A percentile compares a stretch with the other conserved stretches of the same genome.
phyloP scores from a whole-genome alignment of 2,113 vertebrate species.

The Oenanthe melanoleuca region DNA sequence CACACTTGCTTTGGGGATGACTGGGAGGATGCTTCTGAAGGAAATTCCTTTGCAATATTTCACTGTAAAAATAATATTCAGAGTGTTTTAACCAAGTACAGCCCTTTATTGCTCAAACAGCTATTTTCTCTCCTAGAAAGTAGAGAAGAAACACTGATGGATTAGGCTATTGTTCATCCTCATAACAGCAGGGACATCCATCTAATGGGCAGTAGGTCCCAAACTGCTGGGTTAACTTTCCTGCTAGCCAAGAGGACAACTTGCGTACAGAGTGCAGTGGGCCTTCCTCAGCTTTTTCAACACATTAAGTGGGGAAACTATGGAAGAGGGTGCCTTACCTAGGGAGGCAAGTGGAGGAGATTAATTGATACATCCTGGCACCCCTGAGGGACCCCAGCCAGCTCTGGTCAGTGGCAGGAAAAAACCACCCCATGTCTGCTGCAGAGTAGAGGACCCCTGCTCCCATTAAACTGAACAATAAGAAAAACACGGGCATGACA shows the following conservation, averaged over 20 bases:
- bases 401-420: not conserved
- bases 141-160: not conserved
- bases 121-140: not conserved
- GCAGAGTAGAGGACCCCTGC: not conserved
- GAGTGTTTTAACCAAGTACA: not conserved
- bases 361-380: not conserved
- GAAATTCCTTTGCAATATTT: not conserved
- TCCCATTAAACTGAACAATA: not conserved
- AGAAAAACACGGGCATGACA: not conserved
- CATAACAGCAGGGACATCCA: not conserved
- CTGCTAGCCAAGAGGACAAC: not conserved
- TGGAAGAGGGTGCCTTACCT: not conserved
- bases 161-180: not conserved
- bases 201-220: not conserved
- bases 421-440: rapidly evolving
- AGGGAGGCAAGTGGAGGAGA: not conserved
- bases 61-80: not conserved
- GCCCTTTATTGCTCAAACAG: not conserved
- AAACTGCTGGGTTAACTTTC: not conserved
- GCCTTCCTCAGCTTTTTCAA: not conserved
- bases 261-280: not conserved
- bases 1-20: not conserved
- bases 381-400: not conserved
- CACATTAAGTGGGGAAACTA: not conserved
- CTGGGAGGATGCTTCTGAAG: not conserved